Evolutionary conservation across 92 coral and sea anemone species (phyloP).

Genomic region (Galaxea fascicularis): DNA sequence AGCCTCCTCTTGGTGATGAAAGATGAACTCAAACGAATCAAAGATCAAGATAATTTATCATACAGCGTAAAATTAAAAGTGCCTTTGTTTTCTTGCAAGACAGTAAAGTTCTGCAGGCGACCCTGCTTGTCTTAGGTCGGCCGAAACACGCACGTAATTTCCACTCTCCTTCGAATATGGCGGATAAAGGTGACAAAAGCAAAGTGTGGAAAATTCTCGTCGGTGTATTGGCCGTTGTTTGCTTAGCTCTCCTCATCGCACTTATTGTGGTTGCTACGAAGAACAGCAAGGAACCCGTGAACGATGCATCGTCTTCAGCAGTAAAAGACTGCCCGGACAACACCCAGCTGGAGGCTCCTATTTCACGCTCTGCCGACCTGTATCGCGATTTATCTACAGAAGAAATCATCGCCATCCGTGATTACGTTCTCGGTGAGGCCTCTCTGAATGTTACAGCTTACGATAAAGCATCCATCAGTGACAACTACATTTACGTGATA

Average conservation of each 20-base stretch:
- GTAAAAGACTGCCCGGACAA: constrained; percentile 31
- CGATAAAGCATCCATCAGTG: constrained; percentile 63
- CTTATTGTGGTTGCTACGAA: constrained; percentile 55
- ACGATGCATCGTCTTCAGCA: background rate
- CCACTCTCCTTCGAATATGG: background rate
- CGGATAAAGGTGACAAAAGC: background rate
- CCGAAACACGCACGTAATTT: too few relatives aligned
- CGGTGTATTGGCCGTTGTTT: constrained; percentile 34
- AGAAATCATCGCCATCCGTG: constrained; percentile 78
- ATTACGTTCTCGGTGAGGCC: constrained; percentile 64
- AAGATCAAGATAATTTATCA: too few relatives aligned
- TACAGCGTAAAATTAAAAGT: too few relatives aligned
- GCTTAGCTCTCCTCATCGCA: constrained; percentile 67
- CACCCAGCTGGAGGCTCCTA: constrained; percentile 25
- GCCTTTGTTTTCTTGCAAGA: too few relatives aligned
- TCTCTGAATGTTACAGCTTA: constrained; percentile 66
- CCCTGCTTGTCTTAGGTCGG: too few relatives aligned
- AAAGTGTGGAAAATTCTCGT: constrained; percentile 26
- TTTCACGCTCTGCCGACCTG: constrained; percentile 53
- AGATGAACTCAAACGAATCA: too few relatives aligned
- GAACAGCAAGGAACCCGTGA: background rate
- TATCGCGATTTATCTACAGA: constrained; percentile 79
- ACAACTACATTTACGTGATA: constrained; percentile 84
- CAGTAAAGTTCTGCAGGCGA: too few relatives aligned
- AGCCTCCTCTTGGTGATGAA: too few relatives aligned